These are phyloP conservation scores for Apamea crenata DNA, from an alignment of 2,888 invertebrate species.

Conservation along the genomic window DNA sequence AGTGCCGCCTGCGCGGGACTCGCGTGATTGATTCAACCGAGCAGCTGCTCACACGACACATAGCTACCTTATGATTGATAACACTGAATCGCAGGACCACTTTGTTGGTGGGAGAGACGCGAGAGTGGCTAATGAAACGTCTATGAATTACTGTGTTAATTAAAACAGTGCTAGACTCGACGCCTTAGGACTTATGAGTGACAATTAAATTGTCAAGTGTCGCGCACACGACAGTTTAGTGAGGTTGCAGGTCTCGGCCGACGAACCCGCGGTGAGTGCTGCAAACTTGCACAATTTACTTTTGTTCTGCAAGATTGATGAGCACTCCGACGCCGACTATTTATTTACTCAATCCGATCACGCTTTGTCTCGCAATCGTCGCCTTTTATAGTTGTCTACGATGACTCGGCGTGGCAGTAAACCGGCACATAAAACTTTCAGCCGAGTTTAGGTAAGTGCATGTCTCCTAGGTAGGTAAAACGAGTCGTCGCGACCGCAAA, in stretches of 20 bases:
- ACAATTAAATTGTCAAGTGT: conserved; percentile 89
- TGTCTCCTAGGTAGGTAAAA: conserved; percentile 57
- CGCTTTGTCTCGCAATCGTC: conserved; percentile 87
- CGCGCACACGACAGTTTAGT: conserved; percentile 86
- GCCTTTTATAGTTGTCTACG: conserved; percentile 83
- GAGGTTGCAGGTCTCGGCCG: conserved; percentile 86
- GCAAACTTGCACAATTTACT: conserved; percentile 86
- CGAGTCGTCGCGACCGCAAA: conserved; percentile 66
- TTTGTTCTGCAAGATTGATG: conserved; percentile 87
- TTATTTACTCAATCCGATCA: conserved; percentile 89
- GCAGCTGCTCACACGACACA: conserved; percentile 79
- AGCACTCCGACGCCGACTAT: conserved; percentile 85
- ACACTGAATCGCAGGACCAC: conserved; percentile 71
- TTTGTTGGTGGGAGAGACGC: conserved; percentile 68
- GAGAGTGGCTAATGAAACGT: conserved; percentile 80
- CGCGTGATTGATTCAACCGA: conserved; percentile 85
- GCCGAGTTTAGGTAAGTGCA: conserved; percentile 68
- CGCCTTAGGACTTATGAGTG: conserved; percentile 87
- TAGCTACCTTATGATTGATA: conserved; percentile 80
- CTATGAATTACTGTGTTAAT: conserved; percentile 84
- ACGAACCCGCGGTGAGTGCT: conserved; percentile 78
- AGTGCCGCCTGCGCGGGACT: conserved; percentile 77
- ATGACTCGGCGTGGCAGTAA: conserved; percentile 80
- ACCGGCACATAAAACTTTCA: conserved; percentile 82
- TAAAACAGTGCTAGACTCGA: conserved; percentile 81